A percentile compares a stretch with the other conserved stretches of the same genome.
phyloP scores from a whole-genome alignment of 1,140 invertebrate species.

The Mya arenaria region DNA sequence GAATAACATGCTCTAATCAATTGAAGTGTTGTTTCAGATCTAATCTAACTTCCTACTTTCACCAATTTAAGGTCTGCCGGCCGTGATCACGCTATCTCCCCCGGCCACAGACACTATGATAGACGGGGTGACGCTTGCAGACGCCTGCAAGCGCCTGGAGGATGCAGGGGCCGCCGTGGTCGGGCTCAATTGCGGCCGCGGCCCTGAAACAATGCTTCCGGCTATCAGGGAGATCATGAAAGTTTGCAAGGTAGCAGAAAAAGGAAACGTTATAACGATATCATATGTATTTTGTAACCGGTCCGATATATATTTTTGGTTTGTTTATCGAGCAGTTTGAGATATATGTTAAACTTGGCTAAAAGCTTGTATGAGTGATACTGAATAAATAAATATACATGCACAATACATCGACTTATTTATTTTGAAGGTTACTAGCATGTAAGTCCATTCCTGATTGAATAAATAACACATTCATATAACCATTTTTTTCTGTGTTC shows the following conservation, averaged over 20 bases:
- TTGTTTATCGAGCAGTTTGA: not conserved
- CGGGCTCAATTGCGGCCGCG: conserved; percentile 74
- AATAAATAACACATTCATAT: too few relatives aligned
- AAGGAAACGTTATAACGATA: not conserved
- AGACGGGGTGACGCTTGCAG: conserved; percentile 64
- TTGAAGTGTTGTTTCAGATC: too few relatives aligned
- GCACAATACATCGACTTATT: not conserved
- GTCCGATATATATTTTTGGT: not conserved
- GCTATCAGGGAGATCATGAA: conserved; percentile 65
- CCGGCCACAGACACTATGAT: conserved; percentile 57
- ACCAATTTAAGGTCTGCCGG: conserved; percentile 48
- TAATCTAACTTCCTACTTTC: too few relatives aligned
- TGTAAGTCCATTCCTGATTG: too few relatives aligned
- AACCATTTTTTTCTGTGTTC: not conserved
- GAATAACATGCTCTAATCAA: too few relatives aligned
- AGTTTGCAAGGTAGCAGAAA: conserved; percentile 68
- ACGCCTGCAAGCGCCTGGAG: conserved; percentile 71
- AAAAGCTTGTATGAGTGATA: not conserved
- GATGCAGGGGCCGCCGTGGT: conserved; percentile 74
- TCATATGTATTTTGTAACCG: not conserved
- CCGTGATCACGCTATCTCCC: conserved; percentile 56
- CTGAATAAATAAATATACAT: not conserved
- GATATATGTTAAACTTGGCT: not conserved
- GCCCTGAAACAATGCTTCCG: conserved; percentile 74
- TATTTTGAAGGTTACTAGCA: too few relatives aligned